These are phyloP conservation scores for Murina feae DNA, from an alignment of 2,113 vertebrate species.

Conservation along the genomic window DNA sequence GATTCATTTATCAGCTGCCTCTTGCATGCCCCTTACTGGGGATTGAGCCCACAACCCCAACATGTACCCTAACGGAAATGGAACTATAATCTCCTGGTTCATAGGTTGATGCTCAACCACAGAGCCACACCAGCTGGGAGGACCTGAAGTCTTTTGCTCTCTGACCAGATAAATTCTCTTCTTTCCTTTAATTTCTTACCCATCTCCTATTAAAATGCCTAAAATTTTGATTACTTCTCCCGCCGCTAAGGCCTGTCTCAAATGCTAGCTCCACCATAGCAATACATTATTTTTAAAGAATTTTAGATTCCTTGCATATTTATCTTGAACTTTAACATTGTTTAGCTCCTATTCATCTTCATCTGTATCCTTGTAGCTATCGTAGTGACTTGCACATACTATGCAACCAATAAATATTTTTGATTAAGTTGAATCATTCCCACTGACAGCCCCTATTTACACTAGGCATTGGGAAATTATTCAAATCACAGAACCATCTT, in stretches of 20 bases:
- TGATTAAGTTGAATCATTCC: slow-evolving; percentile 40
- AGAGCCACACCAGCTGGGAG: background rate
- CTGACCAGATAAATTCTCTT: background rate
- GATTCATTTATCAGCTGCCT: no score
- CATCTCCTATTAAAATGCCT: background rate
- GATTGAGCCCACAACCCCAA: no score
- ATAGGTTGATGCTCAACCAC: no score
- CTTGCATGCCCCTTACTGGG: no score
- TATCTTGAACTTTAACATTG: background rate
- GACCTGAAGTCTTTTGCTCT: background rate
- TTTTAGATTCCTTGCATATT: background rate
- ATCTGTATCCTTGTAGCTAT: background rate
- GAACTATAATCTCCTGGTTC: no score
- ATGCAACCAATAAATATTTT: slow-evolving; percentile 26
- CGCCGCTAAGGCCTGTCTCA: background rate
- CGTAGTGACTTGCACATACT: background rate
- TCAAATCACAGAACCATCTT: slow-evolving; percentile 62
- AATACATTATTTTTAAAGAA: background rate
- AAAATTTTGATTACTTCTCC: background rate
- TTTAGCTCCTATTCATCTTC: background rate
- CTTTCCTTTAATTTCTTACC: background rate
- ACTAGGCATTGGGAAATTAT: slow-evolving; percentile 57
- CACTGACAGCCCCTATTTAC: slow-evolving; percentile 28
- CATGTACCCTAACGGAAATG: no score
- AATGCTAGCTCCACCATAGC: background rate